phyloP scores from a whole-genome alignment of 2,113 vertebrate genomes.

The Rutilus rutilus region DNA sequence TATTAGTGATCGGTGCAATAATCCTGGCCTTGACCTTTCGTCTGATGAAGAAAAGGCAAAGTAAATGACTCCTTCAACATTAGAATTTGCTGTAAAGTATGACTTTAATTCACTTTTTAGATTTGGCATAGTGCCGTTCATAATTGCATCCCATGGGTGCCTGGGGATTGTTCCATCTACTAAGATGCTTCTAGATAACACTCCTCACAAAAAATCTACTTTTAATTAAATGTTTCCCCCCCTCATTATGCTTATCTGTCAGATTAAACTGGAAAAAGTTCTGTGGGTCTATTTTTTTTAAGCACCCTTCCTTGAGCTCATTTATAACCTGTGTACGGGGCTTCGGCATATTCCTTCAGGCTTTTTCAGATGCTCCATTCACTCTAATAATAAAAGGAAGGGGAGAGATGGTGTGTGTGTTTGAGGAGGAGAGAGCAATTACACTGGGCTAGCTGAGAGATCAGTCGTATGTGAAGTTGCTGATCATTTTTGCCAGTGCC shows the following conservation, averaged over 20 bases:
- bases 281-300: neutral
- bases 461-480: slow-evolving; percentile 42
- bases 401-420: neutral
- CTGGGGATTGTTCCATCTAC: slow-evolving; percentile 26
- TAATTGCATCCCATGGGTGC: slow-evolving; percentile 37
- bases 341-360: slow-evolving; percentile 22
- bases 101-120: slow-evolving; percentile 17
- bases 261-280: slow-evolving; percentile 28
- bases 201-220: neutral
- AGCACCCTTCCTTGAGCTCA: neutral
- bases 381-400: slow-evolving; percentile 6
- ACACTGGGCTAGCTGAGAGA: slow-evolving; percentile 18
- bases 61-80: neutral
- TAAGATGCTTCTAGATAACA: slow-evolving; percentile 19
- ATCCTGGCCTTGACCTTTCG: neutral
- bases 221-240: slow-evolving; percentile 42
- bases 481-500: slow-evolving; percentile 26
- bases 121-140: neutral
- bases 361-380: slow-evolving; percentile 5
- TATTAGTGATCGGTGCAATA: neutral
- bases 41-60: neutral
- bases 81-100: slow-evolving; percentile 7
- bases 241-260: slow-evolving; percentile 36
- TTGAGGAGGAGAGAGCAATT: slow-evolving; percentile 42
- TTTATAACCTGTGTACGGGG: slow-evolving; percentile 25